Conservation (phyloP, 1,140 invertebrate genomes). For the Cyclargus thomasi region DNA sequence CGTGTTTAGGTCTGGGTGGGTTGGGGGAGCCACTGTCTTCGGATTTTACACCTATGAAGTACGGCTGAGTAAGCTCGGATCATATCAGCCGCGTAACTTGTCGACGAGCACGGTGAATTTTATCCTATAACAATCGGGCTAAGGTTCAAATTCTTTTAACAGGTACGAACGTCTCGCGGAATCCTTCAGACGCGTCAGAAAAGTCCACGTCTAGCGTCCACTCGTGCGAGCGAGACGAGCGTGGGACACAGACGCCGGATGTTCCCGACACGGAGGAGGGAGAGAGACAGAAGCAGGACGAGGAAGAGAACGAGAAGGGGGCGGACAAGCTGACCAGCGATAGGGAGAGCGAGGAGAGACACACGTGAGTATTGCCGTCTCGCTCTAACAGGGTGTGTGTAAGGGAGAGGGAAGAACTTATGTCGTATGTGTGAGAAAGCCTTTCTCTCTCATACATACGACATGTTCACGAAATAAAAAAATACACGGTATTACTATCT, state of each 20-base stretch:
- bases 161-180: conserved; percentile 58
- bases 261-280: conserved; percentile 29
- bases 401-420: too few species aligned
- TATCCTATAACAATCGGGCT: too few species aligned
- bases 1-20: too few species aligned
- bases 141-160: conserved; percentile 5
- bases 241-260: too few species aligned
- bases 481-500: too few species aligned
- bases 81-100: too few species aligned
- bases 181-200: conserved; percentile 60
- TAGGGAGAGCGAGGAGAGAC: conserved; percentile 36
- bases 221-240: conserved; percentile 26
- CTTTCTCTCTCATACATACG: too few species aligned
- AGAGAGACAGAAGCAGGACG: conserved; percentile 25
- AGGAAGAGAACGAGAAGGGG: conserved; percentile 24
- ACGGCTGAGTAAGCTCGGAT: too few species aligned
- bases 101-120: too few species aligned
- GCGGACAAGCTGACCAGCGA: conserved; percentile 21
- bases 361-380: conserved; percentile 32
- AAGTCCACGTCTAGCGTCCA: conserved; percentile 40
- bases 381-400: background rate
- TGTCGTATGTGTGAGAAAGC: background rate
- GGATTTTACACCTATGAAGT: too few species aligned
- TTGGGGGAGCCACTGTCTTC: too few species aligned
- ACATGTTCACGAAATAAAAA: too few species aligned